Conservation (phyloP, 2,888 invertebrate genomes). For the Nasonovia ribisnigri region DNA sequence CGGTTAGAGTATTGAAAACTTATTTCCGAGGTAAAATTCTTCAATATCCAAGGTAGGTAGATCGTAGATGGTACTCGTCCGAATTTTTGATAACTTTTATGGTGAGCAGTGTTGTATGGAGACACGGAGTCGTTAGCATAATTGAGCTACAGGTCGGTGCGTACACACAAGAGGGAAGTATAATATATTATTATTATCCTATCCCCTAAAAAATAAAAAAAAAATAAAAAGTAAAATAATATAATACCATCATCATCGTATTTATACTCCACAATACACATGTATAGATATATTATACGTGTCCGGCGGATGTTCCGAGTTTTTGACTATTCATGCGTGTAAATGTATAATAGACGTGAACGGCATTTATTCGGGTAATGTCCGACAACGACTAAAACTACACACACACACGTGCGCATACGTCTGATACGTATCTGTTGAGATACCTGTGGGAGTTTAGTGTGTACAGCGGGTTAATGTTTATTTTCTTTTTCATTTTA, state of each 20-base stretch:
- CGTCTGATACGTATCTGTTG: slow-evolving; percentile 43
- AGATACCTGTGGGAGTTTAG: slow-evolving; percentile 56
- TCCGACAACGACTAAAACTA: slow-evolving; percentile 21
- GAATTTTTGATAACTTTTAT: slow-evolving; percentile 8
- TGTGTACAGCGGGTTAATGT: slow-evolving; percentile 9
- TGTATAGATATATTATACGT: slow-evolving; percentile 34
- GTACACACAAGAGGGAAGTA: neutral
- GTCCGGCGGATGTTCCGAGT: slow-evolving; percentile 62
- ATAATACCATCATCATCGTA: slow-evolving; percentile 13
- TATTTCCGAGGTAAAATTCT: neutral
- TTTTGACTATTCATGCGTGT: slow-evolving; percentile 58
- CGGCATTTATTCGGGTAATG: slow-evolving; percentile 49
- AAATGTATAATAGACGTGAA: slow-evolving; percentile 61
- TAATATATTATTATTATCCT: slow-evolving; percentile 44
- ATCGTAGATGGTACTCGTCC: neutral
- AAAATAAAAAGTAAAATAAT: neutral
- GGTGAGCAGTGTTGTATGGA: neutral
- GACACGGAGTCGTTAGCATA: slow-evolving; percentile 22
- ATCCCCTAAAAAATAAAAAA: neutral
- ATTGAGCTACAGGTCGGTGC: slow-evolving; percentile 27
- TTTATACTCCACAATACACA: neutral
- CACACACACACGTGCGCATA: neutral
- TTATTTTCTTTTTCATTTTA: slow-evolving; percentile 46
- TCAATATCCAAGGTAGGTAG: neutral
- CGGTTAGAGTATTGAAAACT: neutral